Percentiles rank a stretch among this genome's conserved stretches.
These are phyloP conservation scores for Triplophysa bombifrons DNA, from an alignment of 2,797 vertebrate genomes.

Conservation along the genomic window DNA sequence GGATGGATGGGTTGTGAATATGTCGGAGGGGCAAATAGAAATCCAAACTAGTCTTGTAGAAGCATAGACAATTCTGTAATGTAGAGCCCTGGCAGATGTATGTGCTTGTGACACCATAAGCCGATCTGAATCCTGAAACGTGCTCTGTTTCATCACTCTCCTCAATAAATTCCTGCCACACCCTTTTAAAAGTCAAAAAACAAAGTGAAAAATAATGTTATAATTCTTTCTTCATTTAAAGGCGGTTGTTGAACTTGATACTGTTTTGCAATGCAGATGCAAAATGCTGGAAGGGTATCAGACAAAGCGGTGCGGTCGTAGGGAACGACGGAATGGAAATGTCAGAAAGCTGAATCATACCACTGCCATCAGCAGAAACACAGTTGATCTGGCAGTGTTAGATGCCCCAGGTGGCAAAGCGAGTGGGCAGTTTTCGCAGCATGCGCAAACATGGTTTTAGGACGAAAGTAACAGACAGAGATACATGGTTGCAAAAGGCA, in stretches of 20 bases:
- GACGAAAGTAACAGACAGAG: background rate
- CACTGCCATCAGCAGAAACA: slow-evolving; percentile 26
- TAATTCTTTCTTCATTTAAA: slow-evolving; percentile 5
- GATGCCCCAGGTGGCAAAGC: slow-evolving; percentile 10
- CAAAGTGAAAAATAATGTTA: background rate
- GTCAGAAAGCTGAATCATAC: slow-evolving; percentile 41
- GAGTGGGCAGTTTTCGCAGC: slow-evolving; percentile 32
- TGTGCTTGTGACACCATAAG: no score
- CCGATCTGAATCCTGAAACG: background rate
- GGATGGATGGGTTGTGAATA: no score
- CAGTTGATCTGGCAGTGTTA: slow-evolving; percentile 12
- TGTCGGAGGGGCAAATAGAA: no score
- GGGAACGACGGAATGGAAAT: slow-evolving; percentile 25
- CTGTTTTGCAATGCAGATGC: slow-evolving; percentile 57
- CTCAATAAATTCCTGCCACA: background rate
- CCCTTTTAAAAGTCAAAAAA: background rate
- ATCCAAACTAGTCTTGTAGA: no score
- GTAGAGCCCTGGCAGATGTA: no score
- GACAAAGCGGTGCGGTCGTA: background rate
- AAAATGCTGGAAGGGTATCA: slow-evolving; percentile 4
- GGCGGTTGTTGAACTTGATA: slow-evolving; percentile 38
- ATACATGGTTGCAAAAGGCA: slow-evolving; percentile 1
- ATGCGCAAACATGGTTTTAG: slow-evolving; percentile 3
- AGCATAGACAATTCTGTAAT: no score
- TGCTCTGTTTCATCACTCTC: background rate